Evolutionary conservation across 2,113 vertebrate species (phyloP).

Genomic region (Pseudorectes ferrugineus): DNA sequence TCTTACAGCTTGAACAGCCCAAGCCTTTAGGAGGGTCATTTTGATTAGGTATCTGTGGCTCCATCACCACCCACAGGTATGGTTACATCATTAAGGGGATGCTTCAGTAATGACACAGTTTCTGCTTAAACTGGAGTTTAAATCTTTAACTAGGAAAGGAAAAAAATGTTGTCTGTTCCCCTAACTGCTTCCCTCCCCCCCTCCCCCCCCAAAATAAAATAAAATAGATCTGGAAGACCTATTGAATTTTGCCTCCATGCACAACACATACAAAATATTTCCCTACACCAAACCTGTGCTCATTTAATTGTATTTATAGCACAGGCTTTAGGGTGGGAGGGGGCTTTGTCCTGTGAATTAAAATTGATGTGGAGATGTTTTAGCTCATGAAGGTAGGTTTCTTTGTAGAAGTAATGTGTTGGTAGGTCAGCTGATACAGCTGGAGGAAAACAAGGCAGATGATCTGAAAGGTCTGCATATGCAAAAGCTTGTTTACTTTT

Average conservation of each 20-base stretch:
- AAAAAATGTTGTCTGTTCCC: not conserved
- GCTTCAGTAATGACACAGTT: not conserved
- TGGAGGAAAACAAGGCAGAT: not conserved
- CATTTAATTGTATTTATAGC: not conserved
- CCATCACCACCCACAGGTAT: not conserved
- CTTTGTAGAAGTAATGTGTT: not conserved
- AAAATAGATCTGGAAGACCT: not conserved
- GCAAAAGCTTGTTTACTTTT: not conserved
- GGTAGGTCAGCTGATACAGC: not conserved
- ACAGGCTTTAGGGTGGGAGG: not conserved
- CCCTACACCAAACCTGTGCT: not conserved
- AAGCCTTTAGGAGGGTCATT: conserved; percentile 19
- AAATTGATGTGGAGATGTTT: not conserved
- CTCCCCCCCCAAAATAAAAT: not conserved
- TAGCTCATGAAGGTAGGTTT: not conserved
- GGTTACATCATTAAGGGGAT: not conserved
- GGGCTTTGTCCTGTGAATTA: not conserved
- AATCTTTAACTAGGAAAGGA: not conserved
- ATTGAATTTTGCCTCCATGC: not conserved
- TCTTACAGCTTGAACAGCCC: not conserved
- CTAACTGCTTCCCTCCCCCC: too few species aligned
- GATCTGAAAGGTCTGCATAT: not conserved
- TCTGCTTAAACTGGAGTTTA: not conserved
- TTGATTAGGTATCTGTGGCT: not conserved
- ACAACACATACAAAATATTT: not conserved